Evolutionary conservation across 2,888 invertebrate genomes (phyloP), one percentile per base, ranked within the genome.

Genomic region (Empis stercorea): DNA sequence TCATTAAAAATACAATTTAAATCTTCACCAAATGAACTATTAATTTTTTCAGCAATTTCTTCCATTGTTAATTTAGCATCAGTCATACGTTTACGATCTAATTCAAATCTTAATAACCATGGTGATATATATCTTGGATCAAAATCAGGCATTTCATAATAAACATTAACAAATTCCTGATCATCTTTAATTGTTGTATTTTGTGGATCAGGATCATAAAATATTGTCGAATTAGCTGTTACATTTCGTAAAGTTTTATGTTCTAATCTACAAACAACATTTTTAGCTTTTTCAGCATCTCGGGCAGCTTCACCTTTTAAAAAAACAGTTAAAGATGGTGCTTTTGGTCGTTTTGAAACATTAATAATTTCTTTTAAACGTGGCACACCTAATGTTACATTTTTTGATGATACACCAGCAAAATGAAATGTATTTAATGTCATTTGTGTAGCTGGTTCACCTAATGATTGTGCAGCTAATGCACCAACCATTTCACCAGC

Each of bases 401-500:
- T 96, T 72, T 96, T 96, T 46, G 95, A 94, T 0, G 95, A 96
- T 59, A 96, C 96, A 75, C 96, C 57, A 6, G 56, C 57, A 40
- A 57, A 57, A 41, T 57, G 57, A 23, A 57, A 57, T 1, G 57
- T 57, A 15, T 57, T 57, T 10, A 57, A 41, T 11, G 56, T 57
- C 57, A 57, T 57, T 48, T 57, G 56, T 1, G 57, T 57, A 10
- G 57, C 57, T 11, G 57, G 57, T 44, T 57, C 57, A 10, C 57
- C 57, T 0, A 57, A 48, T 4, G 57, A 57, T 45, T 56, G 56
- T 2, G 57, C 57, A 6, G 96, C 95, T 51, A 96, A 71, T 0
- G 96, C 94, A n/a, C 96, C 96, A 0, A 96, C 95, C 96, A 96
- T 96, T 72, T 96, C 96, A 45, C 96, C 96, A 6, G 96, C 94